Evolutionary conservation across 2,113 vertebrate species (phyloP).

Genomic region (Corythoichthys haematopterus): DNA sequence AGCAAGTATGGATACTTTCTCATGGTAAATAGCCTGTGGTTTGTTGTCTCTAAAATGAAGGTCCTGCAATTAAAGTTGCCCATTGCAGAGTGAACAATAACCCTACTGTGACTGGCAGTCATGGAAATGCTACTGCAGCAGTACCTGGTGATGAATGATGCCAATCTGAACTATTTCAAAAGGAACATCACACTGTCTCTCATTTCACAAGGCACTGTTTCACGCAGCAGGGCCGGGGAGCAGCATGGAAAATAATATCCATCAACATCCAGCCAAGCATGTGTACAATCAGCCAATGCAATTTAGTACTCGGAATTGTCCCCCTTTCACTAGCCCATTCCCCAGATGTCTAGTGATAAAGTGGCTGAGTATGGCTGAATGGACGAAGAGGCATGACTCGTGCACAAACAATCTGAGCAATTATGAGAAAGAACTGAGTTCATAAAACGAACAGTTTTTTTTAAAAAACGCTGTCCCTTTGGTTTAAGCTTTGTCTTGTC

Average conservation of each 20-base stretch:
- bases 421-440: conserved; percentile 51
- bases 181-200: conserved; percentile 62
- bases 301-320: conserved; percentile 66
- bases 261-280: conserved; percentile 70
- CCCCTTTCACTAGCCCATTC: conserved; percentile 41
- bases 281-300: conserved; percentile 68
- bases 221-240: conserved; percentile 54
- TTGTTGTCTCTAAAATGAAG: conserved; percentile 16
- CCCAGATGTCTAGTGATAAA: conserved; percentile 41
- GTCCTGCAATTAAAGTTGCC: conserved; percentile 21
- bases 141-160: conserved; percentile 62
- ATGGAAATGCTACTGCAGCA: conserved; percentile 40
- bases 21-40: conserved; percentile 21
- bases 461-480: too few species aligned
- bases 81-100: conserved; percentile 38
- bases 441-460: not conserved
- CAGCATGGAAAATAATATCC: conserved; percentile 65
- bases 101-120: conserved; percentile 57
- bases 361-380: conserved; percentile 54
- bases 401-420: conserved; percentile 50
- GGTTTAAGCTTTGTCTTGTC: too few species aligned
- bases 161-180: conserved; percentile 68
- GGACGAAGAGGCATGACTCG: conserved; percentile 58
- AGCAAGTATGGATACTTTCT: conserved; percentile 9
- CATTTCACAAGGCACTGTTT: conserved; percentile 63